Evolutionary conservation across 2,797 vertebrate species (phyloP).

Genomic region (Remorina albescens): DNA sequence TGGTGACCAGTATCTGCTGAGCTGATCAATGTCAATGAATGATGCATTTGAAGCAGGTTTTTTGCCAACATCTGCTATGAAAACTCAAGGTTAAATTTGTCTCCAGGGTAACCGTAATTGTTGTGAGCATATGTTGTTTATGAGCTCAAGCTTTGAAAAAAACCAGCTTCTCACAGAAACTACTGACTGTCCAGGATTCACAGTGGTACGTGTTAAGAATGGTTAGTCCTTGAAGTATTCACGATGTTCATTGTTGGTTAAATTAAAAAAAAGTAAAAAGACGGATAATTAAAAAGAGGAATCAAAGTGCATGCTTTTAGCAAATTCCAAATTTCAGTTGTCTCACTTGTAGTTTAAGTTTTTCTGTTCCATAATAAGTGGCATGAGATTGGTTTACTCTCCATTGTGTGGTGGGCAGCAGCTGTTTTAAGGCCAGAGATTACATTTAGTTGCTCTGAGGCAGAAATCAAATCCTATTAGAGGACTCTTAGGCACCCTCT

Average conservation of each 20-base stretch:
- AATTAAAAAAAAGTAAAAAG: slow-evolving; percentile 22
- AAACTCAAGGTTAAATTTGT: slow-evolving; percentile 83
- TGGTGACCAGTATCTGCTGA: slow-evolving; percentile 50
- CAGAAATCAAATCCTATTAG: slow-evolving; percentile 67
- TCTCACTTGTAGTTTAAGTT: slow-evolving; percentile 31
- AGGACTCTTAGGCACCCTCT: slow-evolving; percentile 45
- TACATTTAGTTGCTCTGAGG: slow-evolving; percentile 54
- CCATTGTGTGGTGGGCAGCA: slow-evolving; percentile 51
- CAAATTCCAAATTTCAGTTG: slow-evolving; percentile 28
- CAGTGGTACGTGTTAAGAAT: slow-evolving; percentile 15
- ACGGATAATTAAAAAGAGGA: too few relatives aligned
- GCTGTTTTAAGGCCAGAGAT: slow-evolving; percentile 58
- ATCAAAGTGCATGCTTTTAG: slow-evolving; percentile 18
- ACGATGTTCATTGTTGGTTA: slow-evolving; percentile 14
- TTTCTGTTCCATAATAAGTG: slow-evolving; percentile 23
- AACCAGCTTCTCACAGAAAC: slow-evolving; percentile 43
- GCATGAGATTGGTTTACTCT: slow-evolving; percentile 39
- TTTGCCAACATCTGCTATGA: slow-evolving; percentile 79
- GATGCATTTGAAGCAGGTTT: slow-evolving; percentile 69
- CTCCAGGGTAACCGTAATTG: slow-evolving; percentile 76
- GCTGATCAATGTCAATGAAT: slow-evolving; percentile 58
- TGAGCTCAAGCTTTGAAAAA: slow-evolving; percentile 66
- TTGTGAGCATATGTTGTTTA: slow-evolving; percentile 85
- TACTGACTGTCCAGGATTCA: slow-evolving; percentile 27
- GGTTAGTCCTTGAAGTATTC: slow-evolving; percentile 41